A percentile compares a stretch with the other conserved stretches of the same genome.
Evolutionary conservation across 1,140 invertebrate species (phyloP).

Genomic region (Gerris buenoi): DNA sequence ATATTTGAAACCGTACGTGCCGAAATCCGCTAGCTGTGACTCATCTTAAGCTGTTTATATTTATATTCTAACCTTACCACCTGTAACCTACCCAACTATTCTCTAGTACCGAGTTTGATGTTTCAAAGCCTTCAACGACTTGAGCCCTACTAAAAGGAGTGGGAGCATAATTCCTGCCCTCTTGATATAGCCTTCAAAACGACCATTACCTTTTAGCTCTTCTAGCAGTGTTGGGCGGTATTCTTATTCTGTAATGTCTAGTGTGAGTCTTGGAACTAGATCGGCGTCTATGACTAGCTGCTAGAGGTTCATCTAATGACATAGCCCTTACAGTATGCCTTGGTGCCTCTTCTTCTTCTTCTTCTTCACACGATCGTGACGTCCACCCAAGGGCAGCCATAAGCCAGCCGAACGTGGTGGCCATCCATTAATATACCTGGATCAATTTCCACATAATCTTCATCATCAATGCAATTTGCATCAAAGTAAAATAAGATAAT

Average conservation of each 20-base stretch:
- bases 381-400: conserved; percentile 6
- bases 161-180: too few species aligned
- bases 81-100: too few species aligned
- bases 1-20: too few species aligned
- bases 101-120: too few species aligned
- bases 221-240: conserved; percentile 20
- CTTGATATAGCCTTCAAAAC: too few species aligned
- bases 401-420: conserved; percentile 8
- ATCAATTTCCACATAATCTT: neutral
- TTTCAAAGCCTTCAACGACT: too few species aligned
- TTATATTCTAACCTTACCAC: too few species aligned
- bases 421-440: conserved; percentile 7
- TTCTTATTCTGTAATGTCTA: conserved; percentile 20
- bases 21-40: too few species aligned
- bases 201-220: conserved; percentile 20
- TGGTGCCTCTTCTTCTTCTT: neutral
- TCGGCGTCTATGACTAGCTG: conserved; percentile 11
- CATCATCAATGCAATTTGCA: too few species aligned
- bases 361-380: neutral
- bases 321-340: neutral
- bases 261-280: conserved; percentile 23
- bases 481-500: too few species aligned
- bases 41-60: too few species aligned
- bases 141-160: too few species aligned
- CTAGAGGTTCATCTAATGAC: conserved; percentile 4